These are phyloP conservation scores for Drosophila fuyamai DNA, from an alignment of 1,140 invertebrate genomes.

Conservation along the genomic window DNA sequence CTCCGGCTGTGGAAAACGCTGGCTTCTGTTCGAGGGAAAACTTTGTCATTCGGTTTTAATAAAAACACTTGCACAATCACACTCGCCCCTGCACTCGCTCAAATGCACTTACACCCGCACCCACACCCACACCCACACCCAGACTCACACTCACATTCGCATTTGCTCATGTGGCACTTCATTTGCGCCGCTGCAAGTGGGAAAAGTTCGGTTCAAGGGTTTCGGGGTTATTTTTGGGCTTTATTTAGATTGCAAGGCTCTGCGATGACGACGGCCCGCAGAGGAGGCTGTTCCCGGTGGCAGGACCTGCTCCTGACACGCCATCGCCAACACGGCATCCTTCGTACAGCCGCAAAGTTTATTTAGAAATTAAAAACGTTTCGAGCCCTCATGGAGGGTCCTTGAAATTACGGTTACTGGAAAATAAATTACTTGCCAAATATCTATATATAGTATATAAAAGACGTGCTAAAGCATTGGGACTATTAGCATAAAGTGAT, in stretches of 20 bases:
- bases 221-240: constrained; percentile 55
- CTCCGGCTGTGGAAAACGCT: constrained; percentile 36
- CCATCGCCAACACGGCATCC: constrained; percentile 25
- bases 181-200: constrained; percentile 63
- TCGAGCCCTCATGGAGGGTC: constrained; percentile 1
- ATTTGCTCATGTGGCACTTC: constrained; percentile 67
- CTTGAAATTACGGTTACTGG: constrained; percentile 9
- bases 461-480: not conserved
- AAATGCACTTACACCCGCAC: constrained; percentile 49
- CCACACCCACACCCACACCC: constrained; percentile 34
- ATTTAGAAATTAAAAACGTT: constrained; percentile 77
- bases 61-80: constrained; percentile 76
- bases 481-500: not conserved
- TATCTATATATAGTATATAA: not conserved
- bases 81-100: constrained; percentile 38
- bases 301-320: constrained; percentile 65
- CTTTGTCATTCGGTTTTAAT: constrained; percentile 82
- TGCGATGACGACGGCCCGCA: constrained; percentile 1
- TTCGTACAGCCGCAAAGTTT: constrained; percentile 62
- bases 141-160: constrained; percentile 33
- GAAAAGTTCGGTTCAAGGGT: constrained; percentile 74
- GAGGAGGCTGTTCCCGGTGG: constrained; percentile 1
- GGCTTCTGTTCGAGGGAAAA: constrained; percentile 65
- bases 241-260: constrained; percentile 51
- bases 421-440: not conserved